A percentile compares a stretch with the other conserved stretches of the same genome.
Conservation (phyloP, 53 echinoderm and acorn worm genomes). For the Luidia sarsii region DNA sequence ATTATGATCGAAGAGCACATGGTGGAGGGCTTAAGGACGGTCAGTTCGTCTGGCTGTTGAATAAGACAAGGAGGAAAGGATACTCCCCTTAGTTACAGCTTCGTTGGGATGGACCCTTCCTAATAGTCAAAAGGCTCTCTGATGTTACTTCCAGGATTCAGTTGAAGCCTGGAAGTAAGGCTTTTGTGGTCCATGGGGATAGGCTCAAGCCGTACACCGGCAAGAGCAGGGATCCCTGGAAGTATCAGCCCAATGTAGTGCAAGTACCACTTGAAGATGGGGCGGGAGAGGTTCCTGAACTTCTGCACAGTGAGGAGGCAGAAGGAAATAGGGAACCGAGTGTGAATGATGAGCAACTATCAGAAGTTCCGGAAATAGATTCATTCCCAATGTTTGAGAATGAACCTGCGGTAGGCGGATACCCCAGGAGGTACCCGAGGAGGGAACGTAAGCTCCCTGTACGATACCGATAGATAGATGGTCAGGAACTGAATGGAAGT, state of each 20-base stretch:
- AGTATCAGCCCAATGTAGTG: neutral
- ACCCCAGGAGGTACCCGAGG: neutral
- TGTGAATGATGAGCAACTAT: neutral
- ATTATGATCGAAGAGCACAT: slow-evolving; percentile 12
- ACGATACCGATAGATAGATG: neutral
- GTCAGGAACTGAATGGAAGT: too few relatives aligned
- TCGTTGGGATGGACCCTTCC: neutral
- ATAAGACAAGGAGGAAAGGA: slow-evolving; percentile 34
- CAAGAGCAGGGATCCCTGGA: neutral
- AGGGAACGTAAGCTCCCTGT: neutral
- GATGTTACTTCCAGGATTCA: slow-evolving; percentile 11
- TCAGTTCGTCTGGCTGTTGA: slow-evolving; percentile 3
- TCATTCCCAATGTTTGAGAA: too few relatives aligned
- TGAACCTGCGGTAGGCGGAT: too few relatives aligned
- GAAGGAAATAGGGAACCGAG: neutral
- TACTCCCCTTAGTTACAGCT: slow-evolving; percentile 28
- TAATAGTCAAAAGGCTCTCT: neutral
- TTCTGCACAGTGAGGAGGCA: neutral
- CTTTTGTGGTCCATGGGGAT: slow-evolving; percentile 27
- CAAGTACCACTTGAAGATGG: neutral
- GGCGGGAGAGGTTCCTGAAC: neutral
- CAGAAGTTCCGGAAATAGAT: neutral
- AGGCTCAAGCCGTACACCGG: slow-evolving; percentile 34
- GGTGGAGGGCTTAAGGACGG: neutral
- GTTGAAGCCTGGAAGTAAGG: neutral